Percentiles rank a stretch among this genome's conserved stretches.
Evolutionary conservation across 2,113 vertebrate genomes (phyloP).

Genomic region (Daboia siamensis): DNA sequence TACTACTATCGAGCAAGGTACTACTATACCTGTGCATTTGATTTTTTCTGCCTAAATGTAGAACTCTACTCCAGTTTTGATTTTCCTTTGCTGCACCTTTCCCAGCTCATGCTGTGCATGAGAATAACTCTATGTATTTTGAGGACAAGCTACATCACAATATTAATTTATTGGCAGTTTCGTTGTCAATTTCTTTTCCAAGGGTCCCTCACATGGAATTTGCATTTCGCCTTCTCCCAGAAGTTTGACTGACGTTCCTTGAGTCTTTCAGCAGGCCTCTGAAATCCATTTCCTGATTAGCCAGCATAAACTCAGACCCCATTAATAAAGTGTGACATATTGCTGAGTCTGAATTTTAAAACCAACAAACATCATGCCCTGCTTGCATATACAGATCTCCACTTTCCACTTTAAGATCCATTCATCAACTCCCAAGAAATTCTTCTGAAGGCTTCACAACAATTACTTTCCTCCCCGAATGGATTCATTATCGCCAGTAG

Average conservation of each 20-base stretch:
- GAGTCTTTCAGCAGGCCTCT: not conserved
- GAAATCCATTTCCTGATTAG: not conserved
- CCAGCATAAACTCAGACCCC: not conserved
- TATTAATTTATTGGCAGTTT: not conserved
- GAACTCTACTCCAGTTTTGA: not conserved
- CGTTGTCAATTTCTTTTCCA: not conserved
- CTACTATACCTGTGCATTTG: too few species aligned
- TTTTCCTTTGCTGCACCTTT: not conserved
- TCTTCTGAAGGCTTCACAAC: not conserved
- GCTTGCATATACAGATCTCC: not conserved
- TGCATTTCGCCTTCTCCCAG: not conserved
- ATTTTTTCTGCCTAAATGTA: too few species aligned
- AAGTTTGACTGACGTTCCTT: not conserved
- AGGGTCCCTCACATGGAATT: not conserved
- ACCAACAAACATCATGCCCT: not conserved
- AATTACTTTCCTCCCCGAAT: not conserved
- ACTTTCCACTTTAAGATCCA: not conserved
- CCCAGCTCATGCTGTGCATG: not conserved
- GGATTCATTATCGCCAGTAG: not conserved
- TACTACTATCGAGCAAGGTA: too few species aligned
- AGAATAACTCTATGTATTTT: not conserved
- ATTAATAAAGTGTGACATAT: not conserved
- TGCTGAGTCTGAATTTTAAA: not conserved
- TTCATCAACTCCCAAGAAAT: not conserved
- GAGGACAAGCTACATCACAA: not conserved